These are phyloP conservation scores for Cephus pygmeus DNA, from an alignment of 2,888 invertebrate species.

Conservation along the genomic window DNA sequence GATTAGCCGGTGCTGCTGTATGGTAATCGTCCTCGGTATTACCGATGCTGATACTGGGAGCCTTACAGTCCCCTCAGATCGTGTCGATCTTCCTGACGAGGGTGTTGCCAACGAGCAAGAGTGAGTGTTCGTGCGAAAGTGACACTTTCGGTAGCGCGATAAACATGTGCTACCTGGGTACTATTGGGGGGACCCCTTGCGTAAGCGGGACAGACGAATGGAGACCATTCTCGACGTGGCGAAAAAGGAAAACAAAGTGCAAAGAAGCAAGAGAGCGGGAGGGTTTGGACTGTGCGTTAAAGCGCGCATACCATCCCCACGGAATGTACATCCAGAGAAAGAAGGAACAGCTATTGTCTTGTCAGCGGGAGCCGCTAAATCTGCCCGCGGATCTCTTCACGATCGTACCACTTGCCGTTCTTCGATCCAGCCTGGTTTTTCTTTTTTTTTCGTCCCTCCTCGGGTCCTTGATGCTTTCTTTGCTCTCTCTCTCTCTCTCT, in stretches of 20 bases:
- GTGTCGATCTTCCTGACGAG: too few species aligned
- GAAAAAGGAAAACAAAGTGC: conserved; percentile 15
- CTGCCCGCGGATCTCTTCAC: conserved; percentile 60
- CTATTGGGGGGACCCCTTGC: conserved; percentile 6
- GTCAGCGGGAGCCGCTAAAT: conserved; percentile 62
- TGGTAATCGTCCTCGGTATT: not conserved
- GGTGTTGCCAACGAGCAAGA: too few species aligned
- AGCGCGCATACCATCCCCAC: conserved; percentile 48
- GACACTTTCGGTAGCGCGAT: conserved; percentile 49
- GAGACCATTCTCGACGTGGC: conserved; percentile 33
- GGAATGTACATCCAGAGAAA: conserved; percentile 57
- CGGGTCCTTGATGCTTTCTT: conserved; percentile 1
- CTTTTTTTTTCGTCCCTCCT: too few species aligned
- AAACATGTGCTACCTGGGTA: conserved; percentile 39
- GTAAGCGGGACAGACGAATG: conserved; percentile 41
- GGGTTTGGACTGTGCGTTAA: conserved; percentile 23
- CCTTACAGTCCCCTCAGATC: too few species aligned
- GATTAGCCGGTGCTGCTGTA: too few species aligned
- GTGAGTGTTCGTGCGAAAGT: conserved; percentile 47
- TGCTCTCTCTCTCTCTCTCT: conserved; percentile 1
- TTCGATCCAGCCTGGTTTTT: conserved; percentile 9
- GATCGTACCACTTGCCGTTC: conserved; percentile 44
- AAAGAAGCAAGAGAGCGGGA: conserved; percentile 11
- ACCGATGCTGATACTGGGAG: not conserved
- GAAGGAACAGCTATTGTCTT: conserved; percentile 62